Conservation (phyloP, 2,888 invertebrate species). For the Quadriops clusia region DNA sequence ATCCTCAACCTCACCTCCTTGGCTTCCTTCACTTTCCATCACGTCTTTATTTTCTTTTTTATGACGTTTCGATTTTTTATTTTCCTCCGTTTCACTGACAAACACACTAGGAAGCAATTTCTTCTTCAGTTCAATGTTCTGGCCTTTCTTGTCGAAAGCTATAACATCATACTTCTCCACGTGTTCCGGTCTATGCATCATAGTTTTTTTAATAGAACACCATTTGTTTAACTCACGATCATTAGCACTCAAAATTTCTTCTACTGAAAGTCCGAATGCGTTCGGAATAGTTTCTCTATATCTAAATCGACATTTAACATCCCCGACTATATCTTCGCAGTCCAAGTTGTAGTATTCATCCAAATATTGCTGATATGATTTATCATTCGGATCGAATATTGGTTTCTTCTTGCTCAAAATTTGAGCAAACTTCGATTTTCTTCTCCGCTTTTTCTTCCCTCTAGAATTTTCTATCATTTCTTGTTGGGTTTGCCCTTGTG, state of each 20-base stretch:
- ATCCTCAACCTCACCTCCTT: no score
- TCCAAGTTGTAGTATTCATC: slow-evolving; percentile 93
- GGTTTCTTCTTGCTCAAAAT: slow-evolving; percentile 68
- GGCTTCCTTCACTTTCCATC: no score
- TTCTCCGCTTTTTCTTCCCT: slow-evolving; percentile 45
- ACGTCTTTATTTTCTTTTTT: slow-evolving; percentile 9
- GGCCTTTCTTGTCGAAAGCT: slow-evolving; percentile 61
- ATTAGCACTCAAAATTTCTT: slow-evolving; percentile 87
- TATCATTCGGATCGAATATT: slow-evolving; percentile 66
- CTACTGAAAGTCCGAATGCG: slow-evolving; percentile 78
- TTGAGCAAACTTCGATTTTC: slow-evolving; percentile 65
- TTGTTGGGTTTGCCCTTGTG: slow-evolving; percentile 45
- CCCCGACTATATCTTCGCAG: slow-evolving; percentile 91
- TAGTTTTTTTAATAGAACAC: slow-evolving; percentile 83
- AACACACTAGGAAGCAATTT: slow-evolving; percentile 72
- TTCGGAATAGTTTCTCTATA: slow-evolving; percentile 84
- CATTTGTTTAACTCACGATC: slow-evolving; percentile 91
- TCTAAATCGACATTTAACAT: slow-evolving; percentile 83
- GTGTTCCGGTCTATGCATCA: slow-evolving; percentile 62
- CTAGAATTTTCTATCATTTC: slow-evolving; percentile 46
- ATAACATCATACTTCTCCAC: slow-evolving; percentile 71
- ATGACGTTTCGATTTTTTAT: slow-evolving; percentile 10
- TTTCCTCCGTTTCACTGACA: slow-evolving; percentile 21
- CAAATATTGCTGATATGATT: slow-evolving; percentile 74
- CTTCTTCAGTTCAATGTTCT: slow-evolving; percentile 60